Base-by-base conservation (phyloP, 2,888 invertebrate species). In the Cheilosia pagana region DNA sequence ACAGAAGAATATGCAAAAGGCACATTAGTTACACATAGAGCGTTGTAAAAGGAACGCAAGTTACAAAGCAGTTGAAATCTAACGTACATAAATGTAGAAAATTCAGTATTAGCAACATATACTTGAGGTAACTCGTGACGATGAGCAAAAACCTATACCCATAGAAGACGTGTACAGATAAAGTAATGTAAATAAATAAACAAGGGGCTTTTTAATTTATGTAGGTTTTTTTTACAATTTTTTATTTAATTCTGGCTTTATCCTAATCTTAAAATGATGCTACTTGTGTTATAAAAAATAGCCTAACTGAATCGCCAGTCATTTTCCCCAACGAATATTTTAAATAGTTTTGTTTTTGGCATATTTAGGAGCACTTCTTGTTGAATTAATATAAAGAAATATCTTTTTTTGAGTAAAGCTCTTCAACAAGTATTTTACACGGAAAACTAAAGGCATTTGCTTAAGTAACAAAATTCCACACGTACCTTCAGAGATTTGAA, bases 61-160 rank as follows among this genome's bases (percentile, higher is more conserved):
- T 39, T 82, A 77, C n/a, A 74, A 60, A 45, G n/a, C 71, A 67
- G 60, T 71, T 67, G 25, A 55, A 55, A 28, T 55, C 53, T 77
- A 55, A 60, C 35, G 60, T 43, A 60, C 55, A 55, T 28, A n/a
- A 39, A 74, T 67, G 68, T 59, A 82, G 21, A 63, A 53, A 62
- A 77, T 67, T 77, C 82, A 77, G 77, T 82, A 82, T 82, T 82
- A 75, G 70, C 63, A 63, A 70, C 48, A 55, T 41, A 55, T 41
- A 68, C 48, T 81, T 55, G 48, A 43, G 39, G 62, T 43, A 55
- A 60, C 63, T 45, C 12, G 45, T 60, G 57, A 48, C 25, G 48
- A 48, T 67, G 65, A 50, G 62, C 45, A 55, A 62, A 23, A 23
- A 16, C 41, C 31, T 60, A 65, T 21, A 41, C 19, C 41, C 25